Evolutionary conservation across 2,797 vertebrate species (phyloP).

Genomic region (Muscicapa striata): DNA sequence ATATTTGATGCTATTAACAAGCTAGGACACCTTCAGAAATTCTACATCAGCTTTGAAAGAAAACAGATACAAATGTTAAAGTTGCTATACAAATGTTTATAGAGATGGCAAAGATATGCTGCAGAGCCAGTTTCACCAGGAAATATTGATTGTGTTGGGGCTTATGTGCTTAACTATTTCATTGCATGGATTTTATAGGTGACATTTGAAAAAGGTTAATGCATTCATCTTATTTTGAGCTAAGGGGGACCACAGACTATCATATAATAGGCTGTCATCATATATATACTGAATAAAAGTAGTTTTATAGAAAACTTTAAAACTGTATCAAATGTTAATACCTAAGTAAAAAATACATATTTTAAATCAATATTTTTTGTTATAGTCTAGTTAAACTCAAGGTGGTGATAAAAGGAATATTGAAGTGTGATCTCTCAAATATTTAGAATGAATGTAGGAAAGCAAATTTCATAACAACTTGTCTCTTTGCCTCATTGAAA

Average conservation of each 20-base stretch:
- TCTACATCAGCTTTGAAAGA: neutral
- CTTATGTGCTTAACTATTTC: slow-evolving; percentile 42
- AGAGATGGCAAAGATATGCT: neutral
- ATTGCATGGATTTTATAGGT: neutral
- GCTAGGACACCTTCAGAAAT: neutral
- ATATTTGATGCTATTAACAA: neutral
- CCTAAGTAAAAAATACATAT: neutral
- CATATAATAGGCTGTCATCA: neutral
- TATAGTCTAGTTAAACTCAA: neutral
- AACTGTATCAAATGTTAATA: neutral
- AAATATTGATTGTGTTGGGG: slow-evolving; percentile 8
- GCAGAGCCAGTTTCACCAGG: neutral
- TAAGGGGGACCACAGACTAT: neutral
- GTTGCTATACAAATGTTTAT: slow-evolving; percentile 20
- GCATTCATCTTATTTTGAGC: neutral
- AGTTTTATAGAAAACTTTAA: neutral
- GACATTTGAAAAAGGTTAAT: slow-evolving; percentile 40
- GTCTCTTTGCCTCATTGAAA: neutral
- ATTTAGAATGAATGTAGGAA: neutral
- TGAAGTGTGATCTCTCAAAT: neutral
- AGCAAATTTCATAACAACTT: neutral
- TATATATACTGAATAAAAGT: neutral
- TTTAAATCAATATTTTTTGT: neutral
- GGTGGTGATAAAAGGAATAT: neutral
- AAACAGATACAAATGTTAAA: neutral